A percentile compares a stretch with the other conserved stretches of the same genome.
Evolutionary conservation across 2,797 vertebrate species (phyloP).

Genomic region (Euthynnus affinis): DNA sequence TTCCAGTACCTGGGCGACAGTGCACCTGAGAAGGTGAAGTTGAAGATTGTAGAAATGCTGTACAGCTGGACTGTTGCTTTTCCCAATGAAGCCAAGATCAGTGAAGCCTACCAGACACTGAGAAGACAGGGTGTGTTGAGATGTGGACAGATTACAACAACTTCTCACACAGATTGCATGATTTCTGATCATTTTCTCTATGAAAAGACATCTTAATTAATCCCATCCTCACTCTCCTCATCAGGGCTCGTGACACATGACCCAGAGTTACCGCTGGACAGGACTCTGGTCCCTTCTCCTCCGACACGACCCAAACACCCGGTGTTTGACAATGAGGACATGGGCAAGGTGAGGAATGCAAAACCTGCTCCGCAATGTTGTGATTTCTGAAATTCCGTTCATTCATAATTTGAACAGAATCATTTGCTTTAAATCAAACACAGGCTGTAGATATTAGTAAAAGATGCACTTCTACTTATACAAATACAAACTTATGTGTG

Average conservation of each 20-base stretch:
- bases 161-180: neutral
- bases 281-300: conserved; percentile 94
- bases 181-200: too few relatives aligned
- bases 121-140: conserved; percentile 88
- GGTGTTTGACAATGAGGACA: conserved; percentile 98
- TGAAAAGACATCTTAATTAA: neutral
- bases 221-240: conserved; percentile 35
- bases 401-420: neutral
- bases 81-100: conserved; percentile 94
- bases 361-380: neutral
- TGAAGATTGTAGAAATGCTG: conserved; percentile 93
- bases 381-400: neutral
- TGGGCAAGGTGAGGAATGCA: conserved; percentile 90
- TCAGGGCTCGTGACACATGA: conserved; percentile 92
- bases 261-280: conserved; percentile 92
- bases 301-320: conserved; percentile 94
- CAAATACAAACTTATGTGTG: neutral
- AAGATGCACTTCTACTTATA: neutral
- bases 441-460: neutral
- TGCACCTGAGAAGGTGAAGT: conserved; percentile 94
- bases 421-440: neutral
- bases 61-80: conserved; percentile 97
- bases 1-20: conserved; percentile 93
- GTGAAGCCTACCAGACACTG: conserved; percentile 95
- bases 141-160: neutral